These are phyloP conservation scores for Achatina immaculata DNA, from an alignment of 1,140 invertebrate species.

Conservation along the genomic window DNA sequence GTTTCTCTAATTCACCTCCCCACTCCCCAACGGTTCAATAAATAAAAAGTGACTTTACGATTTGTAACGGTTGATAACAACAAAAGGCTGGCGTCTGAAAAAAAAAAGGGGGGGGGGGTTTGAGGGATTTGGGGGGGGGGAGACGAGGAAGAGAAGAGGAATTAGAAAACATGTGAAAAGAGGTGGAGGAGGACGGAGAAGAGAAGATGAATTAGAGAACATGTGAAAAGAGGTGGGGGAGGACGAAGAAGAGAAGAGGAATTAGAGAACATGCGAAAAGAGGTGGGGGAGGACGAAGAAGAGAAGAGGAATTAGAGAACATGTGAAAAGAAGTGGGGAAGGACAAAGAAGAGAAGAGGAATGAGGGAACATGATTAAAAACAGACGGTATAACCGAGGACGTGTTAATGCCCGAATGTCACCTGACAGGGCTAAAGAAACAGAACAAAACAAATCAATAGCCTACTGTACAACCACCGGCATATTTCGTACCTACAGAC, in stretches of 20 bases:
- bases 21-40: too few relatives aligned
- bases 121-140: not conserved
- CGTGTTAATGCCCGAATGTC: too few relatives aligned
- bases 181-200: not conserved
- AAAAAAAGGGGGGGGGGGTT: not conserved
- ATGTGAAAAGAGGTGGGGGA: slow-evolving; percentile 34
- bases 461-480: too few relatives aligned
- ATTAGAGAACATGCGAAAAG: slow-evolving; percentile 4
- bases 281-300: not conserved
- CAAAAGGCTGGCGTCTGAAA: too few relatives aligned
- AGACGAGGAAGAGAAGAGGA: not conserved
- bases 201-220: slow-evolving; percentile 36
- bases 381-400: too few relatives aligned
- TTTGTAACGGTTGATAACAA: too few relatives aligned
- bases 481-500: too few relatives aligned
- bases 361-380: too few relatives aligned
- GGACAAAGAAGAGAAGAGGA: slow-evolving; percentile 23
- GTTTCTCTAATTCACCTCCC: too few relatives aligned
- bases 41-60: too few relatives aligned
- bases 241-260: slow-evolving; percentile 34
- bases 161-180: not conserved
- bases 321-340: slow-evolving; percentile 30
- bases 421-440: too few relatives aligned
- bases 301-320: slow-evolving; percentile 21
- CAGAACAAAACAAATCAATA: too few relatives aligned